Conservation (phyloP, 2,888 invertebrate genomes). For the Myopa testacea region DNA sequence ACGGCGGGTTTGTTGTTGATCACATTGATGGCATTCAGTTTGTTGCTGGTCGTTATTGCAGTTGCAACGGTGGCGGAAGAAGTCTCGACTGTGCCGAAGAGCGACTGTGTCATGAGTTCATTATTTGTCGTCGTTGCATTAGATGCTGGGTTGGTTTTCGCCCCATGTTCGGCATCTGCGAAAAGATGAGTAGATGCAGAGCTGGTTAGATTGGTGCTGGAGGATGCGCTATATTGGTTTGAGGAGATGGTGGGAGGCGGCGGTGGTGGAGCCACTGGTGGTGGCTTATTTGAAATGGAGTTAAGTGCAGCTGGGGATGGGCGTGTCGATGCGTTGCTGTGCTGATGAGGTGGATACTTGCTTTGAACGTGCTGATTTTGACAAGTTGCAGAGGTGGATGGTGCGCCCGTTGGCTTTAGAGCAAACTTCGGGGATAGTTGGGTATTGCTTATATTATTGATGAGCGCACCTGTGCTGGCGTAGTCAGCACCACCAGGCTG, state of each 20-base stretch:
- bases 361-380: conserved; percentile 10
- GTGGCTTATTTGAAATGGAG: conserved; percentile 59
- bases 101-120: conserved; percentile 57
- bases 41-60: conserved; percentile 45
- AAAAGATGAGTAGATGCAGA: conserved; percentile 66
- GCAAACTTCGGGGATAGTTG: conserved; percentile 71
- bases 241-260: conserved; percentile 49
- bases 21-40: conserved; percentile 45
- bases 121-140: conserved; percentile 43
- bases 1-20: conserved; percentile 75
- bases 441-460: conserved; percentile 46
- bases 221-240: conserved; percentile 2
- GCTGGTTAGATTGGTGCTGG: conserved; percentile 53
- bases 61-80: conserved; percentile 37
- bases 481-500: conserved; percentile 74
- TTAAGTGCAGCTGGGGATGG: conserved; percentile 38
- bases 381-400: neutral
- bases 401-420: conserved; percentile 66
- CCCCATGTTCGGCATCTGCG: conserved; percentile 55
- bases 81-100: conserved; percentile 44
- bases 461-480: conserved; percentile 59
- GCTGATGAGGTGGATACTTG: conserved; percentile 12
- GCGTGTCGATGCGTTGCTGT: conserved; percentile 19
- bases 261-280: conserved; percentile 64
- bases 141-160: conserved; percentile 15